Evolutionary conservation across 2,113 vertebrate species (phyloP).

Genomic region (Osmerus eperlanus): DNA sequence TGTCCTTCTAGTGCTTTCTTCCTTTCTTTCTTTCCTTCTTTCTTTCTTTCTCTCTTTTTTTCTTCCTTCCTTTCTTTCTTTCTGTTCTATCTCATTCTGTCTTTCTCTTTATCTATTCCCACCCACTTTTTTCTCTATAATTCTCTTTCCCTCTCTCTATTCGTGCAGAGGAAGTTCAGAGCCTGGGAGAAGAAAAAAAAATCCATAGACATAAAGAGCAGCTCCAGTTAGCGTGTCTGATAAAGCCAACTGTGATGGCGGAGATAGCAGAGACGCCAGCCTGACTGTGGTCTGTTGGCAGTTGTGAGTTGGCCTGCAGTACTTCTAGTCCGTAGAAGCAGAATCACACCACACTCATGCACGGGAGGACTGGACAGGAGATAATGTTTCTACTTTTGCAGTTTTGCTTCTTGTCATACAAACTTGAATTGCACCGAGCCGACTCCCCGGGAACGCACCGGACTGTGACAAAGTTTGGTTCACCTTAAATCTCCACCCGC

Average conservation of each 20-base stretch:
- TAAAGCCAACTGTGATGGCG: slow-evolving; percentile 76
- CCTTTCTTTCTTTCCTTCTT: slow-evolving; percentile 17
- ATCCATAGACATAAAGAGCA: slow-evolving; percentile 70
- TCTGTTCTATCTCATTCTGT: background rate
- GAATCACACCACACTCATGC: slow-evolving; percentile 39
- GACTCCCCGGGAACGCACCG: slow-evolving; percentile 28
- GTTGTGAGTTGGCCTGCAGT: slow-evolving; percentile 61
- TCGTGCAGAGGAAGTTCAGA: slow-evolving; percentile 37
- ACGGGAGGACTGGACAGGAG: slow-evolving; percentile 5
- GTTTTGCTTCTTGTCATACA: slow-evolving; percentile 37
- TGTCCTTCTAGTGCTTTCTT: background rate
- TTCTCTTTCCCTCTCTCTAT: background rate
- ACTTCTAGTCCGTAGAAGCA: slow-evolving; percentile 68
- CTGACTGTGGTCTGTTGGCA: slow-evolving; percentile 69
- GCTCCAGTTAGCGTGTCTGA: slow-evolving; percentile 68
- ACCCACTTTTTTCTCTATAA: background rate
- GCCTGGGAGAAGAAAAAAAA: slow-evolving; percentile 61
- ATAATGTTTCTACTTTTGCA: slow-evolving; percentile 33
- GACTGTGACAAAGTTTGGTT: slow-evolving; percentile 26
- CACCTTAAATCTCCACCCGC: slow-evolving; percentile 17
- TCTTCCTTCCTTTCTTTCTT: background rate
- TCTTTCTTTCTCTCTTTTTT: slow-evolving; percentile 15
- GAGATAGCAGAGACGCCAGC: slow-evolving; percentile 77
- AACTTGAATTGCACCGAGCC: slow-evolving; percentile 32
- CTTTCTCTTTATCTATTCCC: background rate